Percentiles rank a stretch among this genome's conserved stretches.
These are phyloP conservation scores for Cottoperca gobio DNA, from an alignment of 2,797 vertebrate genomes.

Conservation along the genomic window DNA sequence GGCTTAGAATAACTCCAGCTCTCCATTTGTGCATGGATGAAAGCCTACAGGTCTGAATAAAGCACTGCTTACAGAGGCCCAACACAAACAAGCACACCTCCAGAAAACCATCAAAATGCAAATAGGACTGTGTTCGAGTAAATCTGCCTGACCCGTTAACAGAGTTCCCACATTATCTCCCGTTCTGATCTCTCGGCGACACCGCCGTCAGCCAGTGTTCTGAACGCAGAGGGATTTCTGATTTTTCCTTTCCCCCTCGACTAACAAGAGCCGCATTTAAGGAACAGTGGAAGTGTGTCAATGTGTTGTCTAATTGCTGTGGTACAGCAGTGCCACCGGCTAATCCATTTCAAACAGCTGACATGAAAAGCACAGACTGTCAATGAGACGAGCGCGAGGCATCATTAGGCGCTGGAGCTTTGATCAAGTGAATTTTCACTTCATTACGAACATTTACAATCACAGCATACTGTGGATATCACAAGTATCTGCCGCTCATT, in stretches of 20 bases:
- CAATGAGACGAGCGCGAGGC: slow-evolving; percentile 51
- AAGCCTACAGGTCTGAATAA: slow-evolving; percentile 57
- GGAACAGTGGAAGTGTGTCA: slow-evolving; percentile 63
- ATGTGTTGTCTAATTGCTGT: slow-evolving; percentile 73
- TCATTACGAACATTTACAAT: slow-evolving; percentile 76
- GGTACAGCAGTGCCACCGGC: slow-evolving; percentile 48
- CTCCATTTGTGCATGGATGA: slow-evolving; percentile 51
- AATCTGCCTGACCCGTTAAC: slow-evolving; percentile 58
- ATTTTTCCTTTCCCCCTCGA: slow-evolving; percentile 19
- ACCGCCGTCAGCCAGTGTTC: slow-evolving; percentile 44
- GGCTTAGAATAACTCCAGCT: slow-evolving; percentile 66
- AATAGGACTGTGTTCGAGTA: slow-evolving; percentile 48
- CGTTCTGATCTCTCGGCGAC: slow-evolving; percentile 45
- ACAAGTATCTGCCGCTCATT: slow-evolving; percentile 66
- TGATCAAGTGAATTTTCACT: slow-evolving; percentile 70
- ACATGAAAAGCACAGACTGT: slow-evolving; percentile 68
- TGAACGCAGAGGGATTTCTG: slow-evolving; percentile 35
- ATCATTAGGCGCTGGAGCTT: slow-evolving; percentile 72
- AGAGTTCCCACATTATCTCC: slow-evolving; percentile 54
- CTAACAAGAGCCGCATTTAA: slow-evolving; percentile 58
- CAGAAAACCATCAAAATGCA: slow-evolving; percentile 62
- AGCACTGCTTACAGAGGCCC: slow-evolving; percentile 40
- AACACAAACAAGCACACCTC: slow-evolving; percentile 35
- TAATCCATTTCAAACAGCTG: slow-evolving; percentile 62
- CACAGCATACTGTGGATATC: slow-evolving; percentile 24